These are phyloP conservation scores for Thermophis baileyi DNA, from an alignment of 2,113 vertebrate species.

Conservation along the genomic window DNA sequence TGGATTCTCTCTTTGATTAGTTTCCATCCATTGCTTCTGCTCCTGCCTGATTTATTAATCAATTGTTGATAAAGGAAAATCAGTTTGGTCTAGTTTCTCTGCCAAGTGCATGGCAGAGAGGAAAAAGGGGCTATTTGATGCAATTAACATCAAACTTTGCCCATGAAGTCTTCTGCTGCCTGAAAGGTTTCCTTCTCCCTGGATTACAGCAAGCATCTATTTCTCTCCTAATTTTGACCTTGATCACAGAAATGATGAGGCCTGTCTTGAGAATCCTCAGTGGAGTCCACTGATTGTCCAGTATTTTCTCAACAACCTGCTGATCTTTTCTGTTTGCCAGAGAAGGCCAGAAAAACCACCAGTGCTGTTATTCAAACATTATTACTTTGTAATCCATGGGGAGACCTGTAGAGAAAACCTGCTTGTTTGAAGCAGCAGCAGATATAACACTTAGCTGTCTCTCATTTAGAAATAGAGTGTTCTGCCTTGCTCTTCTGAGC, in stretches of 20 bases:
- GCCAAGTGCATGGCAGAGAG: not conserved
- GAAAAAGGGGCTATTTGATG: not conserved
- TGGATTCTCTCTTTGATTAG: too few species aligned
- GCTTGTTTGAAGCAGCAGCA: not conserved
- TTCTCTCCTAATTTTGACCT: not conserved
- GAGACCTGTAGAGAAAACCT: not conserved
- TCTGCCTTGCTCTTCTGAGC: not conserved
- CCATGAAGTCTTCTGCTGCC: not conserved
- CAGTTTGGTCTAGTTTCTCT: not conserved
- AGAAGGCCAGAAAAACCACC: not conserved
- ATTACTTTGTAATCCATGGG: not conserved
- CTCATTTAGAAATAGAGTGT: not conserved
- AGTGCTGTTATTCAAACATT: not conserved
- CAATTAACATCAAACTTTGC: not conserved
- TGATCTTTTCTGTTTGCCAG: not conserved
- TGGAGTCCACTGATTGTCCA: not conserved
- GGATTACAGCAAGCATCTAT: not conserved
- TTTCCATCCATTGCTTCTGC: too few species aligned
- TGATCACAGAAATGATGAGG: not conserved
- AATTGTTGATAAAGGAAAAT: not conserved
- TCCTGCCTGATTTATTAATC: too few species aligned
- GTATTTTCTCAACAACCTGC: not conserved
- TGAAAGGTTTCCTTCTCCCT: not conserved
- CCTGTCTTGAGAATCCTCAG: not conserved
- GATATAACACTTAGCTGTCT: not conserved